phyloP scores from a whole-genome alignment of 1,140 invertebrate species.

The Drosophila nigromelanica region DNA sequence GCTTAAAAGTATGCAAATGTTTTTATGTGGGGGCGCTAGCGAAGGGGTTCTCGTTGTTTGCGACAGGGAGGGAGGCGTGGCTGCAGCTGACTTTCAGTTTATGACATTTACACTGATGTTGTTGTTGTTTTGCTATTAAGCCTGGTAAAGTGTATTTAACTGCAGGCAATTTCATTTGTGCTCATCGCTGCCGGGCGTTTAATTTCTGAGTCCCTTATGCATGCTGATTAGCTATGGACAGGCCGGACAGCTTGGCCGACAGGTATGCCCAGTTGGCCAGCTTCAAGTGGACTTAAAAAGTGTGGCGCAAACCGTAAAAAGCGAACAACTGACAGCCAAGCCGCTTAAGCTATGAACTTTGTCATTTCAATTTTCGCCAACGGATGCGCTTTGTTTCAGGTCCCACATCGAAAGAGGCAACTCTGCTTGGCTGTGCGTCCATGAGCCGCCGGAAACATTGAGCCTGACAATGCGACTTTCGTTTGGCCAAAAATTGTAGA shows the following conservation, averaged over 20 bases:
- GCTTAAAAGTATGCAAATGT: conserved; percentile 81
- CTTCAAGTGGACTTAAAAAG: conserved; percentile 50
- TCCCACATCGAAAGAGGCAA: conserved; percentile 25
- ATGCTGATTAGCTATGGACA: conserved; percentile 59
- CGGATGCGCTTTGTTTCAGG: conserved; percentile 82
- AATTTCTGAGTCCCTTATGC: conserved; percentile 60
- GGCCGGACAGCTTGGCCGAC: conserved; percentile 19
- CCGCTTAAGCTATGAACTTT: conserved; percentile 84
- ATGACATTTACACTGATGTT: conserved; percentile 45
- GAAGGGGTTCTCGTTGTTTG: conserved; percentile 35
- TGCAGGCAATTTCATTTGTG: conserved; percentile 80
- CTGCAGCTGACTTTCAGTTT: conserved; percentile 63
- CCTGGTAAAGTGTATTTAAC: conserved; percentile 71
- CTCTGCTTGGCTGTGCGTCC: conserved; percentile 1
- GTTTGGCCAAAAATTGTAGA: conserved; percentile 59
- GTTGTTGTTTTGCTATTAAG: conserved; percentile 30
- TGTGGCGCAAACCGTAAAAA: background rate
- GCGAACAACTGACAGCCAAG: conserved; percentile 76
- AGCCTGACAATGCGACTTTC: conserved; percentile 81
- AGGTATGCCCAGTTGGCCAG: conserved; percentile 25
- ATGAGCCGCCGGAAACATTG: conserved; percentile 70
- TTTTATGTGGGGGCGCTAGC: conserved; percentile 8
- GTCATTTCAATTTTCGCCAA: conserved; percentile 83
- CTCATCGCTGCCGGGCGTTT: conserved; percentile 48
- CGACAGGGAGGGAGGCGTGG: conserved; percentile 49